Conservation (phyloP, 2,113 vertebrate species). For the Lethenteron reissneri region DNA sequence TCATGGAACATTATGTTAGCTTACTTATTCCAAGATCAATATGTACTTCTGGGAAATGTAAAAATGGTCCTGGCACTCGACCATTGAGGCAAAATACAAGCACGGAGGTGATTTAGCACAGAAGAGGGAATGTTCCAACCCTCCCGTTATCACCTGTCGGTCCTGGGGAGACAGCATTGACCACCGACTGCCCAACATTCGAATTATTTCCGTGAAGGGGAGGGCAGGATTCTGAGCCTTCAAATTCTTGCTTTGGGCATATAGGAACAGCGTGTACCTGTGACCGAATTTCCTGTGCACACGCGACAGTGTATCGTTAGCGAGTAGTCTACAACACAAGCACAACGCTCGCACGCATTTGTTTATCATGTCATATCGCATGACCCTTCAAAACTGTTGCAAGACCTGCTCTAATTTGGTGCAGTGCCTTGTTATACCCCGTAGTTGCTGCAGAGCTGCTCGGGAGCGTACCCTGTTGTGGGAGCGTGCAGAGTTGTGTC, state of each 20-base stretch:
- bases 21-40: too few relatives aligned
- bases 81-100: too few relatives aligned
- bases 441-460: conserved; percentile 6
- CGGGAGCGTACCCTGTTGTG: conserved; percentile 12
- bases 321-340: background rate
- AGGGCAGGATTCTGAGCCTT: conserved; percentile 12
- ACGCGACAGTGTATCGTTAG: too few relatives aligned
- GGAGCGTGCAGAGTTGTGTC: conserved; percentile 11
- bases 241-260: conserved; percentile 12
- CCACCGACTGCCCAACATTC: conserved; percentile 11
- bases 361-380: background rate
- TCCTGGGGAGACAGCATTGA: conserved; percentile 13
- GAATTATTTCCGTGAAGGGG: conserved; percentile 15
- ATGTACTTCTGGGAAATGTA: too few relatives aligned
- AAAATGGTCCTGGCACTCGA: too few relatives aligned
- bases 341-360: background rate
- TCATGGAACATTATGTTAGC: too few relatives aligned
- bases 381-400: background rate
- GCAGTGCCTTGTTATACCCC: background rate
- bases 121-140: too few relatives aligned
- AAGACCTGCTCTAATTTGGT: background rate
- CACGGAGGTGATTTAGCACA: too few relatives aligned
- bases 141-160: conserved; percentile 12
- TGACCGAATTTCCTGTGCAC: background rate
- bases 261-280: conserved; percentile 15